These are phyloP conservation scores for Elephantulus edwardii DNA, from an alignment of 2,113 vertebrate species.

Conservation along the genomic window DNA sequence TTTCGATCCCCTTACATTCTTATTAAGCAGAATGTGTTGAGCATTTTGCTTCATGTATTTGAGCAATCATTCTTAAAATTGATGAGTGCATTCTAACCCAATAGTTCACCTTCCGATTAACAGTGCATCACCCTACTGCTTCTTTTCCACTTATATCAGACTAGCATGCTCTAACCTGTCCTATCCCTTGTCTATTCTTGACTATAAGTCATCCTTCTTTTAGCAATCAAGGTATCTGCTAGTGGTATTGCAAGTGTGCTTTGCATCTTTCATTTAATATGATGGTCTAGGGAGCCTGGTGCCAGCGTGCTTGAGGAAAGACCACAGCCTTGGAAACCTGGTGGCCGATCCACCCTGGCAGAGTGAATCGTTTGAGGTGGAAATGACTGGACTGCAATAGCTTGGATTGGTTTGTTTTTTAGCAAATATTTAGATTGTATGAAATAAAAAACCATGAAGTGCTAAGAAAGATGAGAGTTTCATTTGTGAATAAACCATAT, in stretches of 20 bases:
- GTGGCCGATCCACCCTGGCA: too few species aligned
- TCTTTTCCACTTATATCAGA: background rate
- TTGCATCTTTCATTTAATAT: background rate
- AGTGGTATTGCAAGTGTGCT: background rate
- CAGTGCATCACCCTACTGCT: background rate
- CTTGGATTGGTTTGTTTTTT: too few species aligned
- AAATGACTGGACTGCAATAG: too few species aligned
- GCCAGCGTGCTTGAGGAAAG: too few species aligned
- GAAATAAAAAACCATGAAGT: background rate
- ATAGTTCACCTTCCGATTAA: background rate
- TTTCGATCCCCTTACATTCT: constrained; percentile 9
- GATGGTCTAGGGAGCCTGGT: background rate
- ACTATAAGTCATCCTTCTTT: background rate
- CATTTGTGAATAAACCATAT: background rate
- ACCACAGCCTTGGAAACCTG: too few species aligned
- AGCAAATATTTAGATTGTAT: background rate
- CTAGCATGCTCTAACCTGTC: background rate
- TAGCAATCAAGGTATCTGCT: background rate
- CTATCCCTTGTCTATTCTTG: background rate
- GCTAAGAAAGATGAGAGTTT: background rate
- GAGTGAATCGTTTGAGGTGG: too few species aligned
- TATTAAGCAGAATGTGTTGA: background rate
- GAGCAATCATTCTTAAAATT: background rate
- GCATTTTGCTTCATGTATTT: background rate
- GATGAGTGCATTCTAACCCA: background rate